phyloP scores from a whole-genome alignment of 2,888 invertebrate genomes.

The Serrognathus titanus region DNA sequence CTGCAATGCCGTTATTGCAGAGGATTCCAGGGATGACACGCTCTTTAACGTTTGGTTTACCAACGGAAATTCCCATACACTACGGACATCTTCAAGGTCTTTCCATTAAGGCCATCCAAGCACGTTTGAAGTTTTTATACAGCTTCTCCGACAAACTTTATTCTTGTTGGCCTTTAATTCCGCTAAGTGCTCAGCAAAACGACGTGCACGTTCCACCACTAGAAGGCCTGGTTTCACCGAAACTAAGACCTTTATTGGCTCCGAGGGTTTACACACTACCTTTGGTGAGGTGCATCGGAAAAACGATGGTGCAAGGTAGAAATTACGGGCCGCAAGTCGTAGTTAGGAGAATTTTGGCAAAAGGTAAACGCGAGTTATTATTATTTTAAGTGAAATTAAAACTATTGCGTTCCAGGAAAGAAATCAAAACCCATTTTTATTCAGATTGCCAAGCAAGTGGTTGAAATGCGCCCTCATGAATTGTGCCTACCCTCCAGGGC shows the following conservation, averaged over 20 bases:
- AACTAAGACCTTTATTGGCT: constrained; percentile 54
- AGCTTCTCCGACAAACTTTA: constrained; percentile 62
- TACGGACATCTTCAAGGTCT: constrained; percentile 54
- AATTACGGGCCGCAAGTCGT: constrained; percentile 66
- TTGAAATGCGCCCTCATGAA: constrained; percentile 56
- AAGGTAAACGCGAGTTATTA: constrained; percentile 39
- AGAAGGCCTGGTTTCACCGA: constrained; percentile 48
- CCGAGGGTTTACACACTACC: constrained; percentile 61
- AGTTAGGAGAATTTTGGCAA: constrained; percentile 57
- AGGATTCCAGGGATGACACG: constrained; percentile 52
- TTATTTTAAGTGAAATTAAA: background rate
- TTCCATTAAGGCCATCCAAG: constrained; percentile 52
- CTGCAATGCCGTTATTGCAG: constrained; percentile 53
- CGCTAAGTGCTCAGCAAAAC: constrained; percentile 48
- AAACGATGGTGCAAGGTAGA: constrained; percentile 64
- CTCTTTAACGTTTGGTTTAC: constrained; percentile 53
- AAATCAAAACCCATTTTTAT: constrained; percentile 59
- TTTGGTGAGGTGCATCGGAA: constrained; percentile 60
- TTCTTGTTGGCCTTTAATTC: constrained; percentile 56
- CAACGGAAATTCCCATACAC: constrained; percentile 55
- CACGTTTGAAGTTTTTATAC: constrained; percentile 56
- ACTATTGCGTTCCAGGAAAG: constrained; percentile 36
- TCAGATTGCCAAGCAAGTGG: constrained; percentile 62
- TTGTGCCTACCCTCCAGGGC: constrained; percentile 60
- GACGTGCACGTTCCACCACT: constrained; percentile 46